These are phyloP conservation scores for Megalurothrips usitatus DNA, from an alignment of 2,888 invertebrate species.

Conservation along the genomic window DNA sequence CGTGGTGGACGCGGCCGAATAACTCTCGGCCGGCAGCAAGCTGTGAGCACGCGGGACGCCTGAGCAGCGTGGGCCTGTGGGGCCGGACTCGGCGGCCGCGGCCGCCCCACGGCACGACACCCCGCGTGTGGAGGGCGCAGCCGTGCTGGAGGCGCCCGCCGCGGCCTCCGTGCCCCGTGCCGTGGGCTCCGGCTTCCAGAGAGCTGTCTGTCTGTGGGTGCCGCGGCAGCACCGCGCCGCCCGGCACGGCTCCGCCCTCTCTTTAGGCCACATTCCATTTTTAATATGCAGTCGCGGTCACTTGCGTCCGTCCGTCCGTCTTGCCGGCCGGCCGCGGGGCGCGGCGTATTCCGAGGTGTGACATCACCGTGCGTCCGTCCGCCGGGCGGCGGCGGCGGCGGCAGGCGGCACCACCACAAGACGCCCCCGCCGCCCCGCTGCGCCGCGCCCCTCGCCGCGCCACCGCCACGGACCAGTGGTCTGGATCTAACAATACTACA, in stretches of 20 bases:
- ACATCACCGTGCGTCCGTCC: background rate
- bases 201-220: no score
- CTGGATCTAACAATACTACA: background rate
- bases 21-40: background rate
- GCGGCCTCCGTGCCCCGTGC: background rate
- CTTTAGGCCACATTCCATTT: background rate
- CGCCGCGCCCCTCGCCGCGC: background rate
- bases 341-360: slow-evolving; percentile 8
- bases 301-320: background rate
- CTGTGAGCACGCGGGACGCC: background rate
- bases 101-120: no score
- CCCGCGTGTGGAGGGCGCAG: no score
- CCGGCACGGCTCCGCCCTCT: no score
- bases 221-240: no score
- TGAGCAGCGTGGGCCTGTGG: background rate
- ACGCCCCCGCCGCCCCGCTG: background rate
- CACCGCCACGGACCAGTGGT: background rate
- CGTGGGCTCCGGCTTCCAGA: background rate
- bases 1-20: no score
- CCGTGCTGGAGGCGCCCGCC: background rate
- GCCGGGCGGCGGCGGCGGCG: background rate
- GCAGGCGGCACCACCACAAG: background rate
- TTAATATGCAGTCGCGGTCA: background rate
- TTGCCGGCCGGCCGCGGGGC: background rate
- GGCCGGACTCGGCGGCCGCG: no score